These are phyloP conservation scores for Mellilla xanthometata DNA, from an alignment of 2,888 invertebrate species.

Conservation along the genomic window DNA sequence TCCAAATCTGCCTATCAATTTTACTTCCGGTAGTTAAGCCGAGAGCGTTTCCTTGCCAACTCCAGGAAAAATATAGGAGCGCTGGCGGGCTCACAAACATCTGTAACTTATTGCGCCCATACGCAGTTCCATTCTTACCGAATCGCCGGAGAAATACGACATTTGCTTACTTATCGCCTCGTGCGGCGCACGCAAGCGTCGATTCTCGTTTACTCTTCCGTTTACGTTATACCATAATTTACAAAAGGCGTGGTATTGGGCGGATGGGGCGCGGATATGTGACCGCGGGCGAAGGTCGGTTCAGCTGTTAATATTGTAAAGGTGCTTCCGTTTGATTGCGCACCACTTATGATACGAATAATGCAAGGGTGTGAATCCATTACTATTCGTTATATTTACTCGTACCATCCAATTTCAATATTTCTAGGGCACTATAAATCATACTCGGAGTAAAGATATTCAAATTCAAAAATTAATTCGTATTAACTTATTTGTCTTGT, in stretches of 20 bases:
- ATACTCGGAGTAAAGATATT: no score
- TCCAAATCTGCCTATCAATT: conserved; percentile 28
- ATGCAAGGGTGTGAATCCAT: no score
- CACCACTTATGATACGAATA: background rate
- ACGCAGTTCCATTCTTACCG: conserved; percentile 20
- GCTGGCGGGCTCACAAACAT: conserved; percentile 26
- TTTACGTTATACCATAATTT: conserved; percentile 30
- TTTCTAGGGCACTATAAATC: no score
- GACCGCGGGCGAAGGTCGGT: background rate
- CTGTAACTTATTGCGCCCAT: conserved; percentile 31
- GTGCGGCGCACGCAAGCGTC: conserved; percentile 30
- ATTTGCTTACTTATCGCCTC: conserved; percentile 33
- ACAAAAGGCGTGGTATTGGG: conserved; percentile 20
- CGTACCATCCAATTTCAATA: no score
- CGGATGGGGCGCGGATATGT: conserved; percentile 9
- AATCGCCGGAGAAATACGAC: conserved; percentile 26
- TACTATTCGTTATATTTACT: no score
- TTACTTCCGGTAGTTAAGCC: conserved; percentile 25
- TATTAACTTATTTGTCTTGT: no score
- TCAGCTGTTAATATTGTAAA: conserved; percentile 2
- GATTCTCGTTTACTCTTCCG: conserved; percentile 31
- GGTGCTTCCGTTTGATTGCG: background rate
- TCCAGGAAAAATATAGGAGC: conserved; percentile 20
- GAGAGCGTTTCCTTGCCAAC: conserved; percentile 15
- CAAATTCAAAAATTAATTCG: no score